Base-by-base conservation (phyloP, 2,888 invertebrate species). In the Chironomus tentans region DNA sequence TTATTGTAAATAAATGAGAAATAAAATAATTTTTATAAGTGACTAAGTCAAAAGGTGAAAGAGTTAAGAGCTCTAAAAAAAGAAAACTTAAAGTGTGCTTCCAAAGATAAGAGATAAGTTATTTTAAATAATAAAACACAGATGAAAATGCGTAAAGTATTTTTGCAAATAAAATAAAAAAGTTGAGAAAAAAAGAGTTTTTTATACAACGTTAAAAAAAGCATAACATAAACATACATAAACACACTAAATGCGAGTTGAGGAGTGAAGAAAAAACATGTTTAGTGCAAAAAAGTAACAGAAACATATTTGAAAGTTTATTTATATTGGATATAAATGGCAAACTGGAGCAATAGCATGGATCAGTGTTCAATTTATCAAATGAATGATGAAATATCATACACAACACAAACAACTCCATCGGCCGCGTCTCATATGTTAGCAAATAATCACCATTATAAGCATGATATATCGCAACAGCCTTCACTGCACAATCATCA, bases 301-400 rank as follows among this genome's bases (percentile, higher is more conserved):
- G 56, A 24, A 65, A 65, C 10, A 24, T 13, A 22, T 65, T 65
- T 13, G 65, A 13, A 24, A 65, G 65, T 65, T 28, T 24, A 62
- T 62, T 10, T 38, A 38, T 38, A 28, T 28, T 28, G 28, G 28
- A 62, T 62, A 56, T 65, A 47, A 22, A 75, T 75, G 65, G 47
- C 74, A n/a, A 75, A 75, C 46, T 24, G 68, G 47, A 75, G 61
- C 46, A 65, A 50, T 28, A 28, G 74, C 21, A 65, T 48, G 22
- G 68, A 68, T 22, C 47, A 68, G 22, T 56, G 72, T 56, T 62
- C 72, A 61, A 21, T 74, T 46, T 74, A 69, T 61, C 76, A 76
- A 22, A 50, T 76, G 76, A 74, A 24, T 62, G 46, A 75, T 50
- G 69, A 76, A 21, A 50, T 70, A 12, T 48, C 22, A 24, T 70